A percentile compares a stretch with the other conserved stretches of the same genome.
These are phyloP conservation scores for Psophia crepitans DNA, from an alignment of 2,113 vertebrate genomes.

Conservation along the genomic window DNA sequence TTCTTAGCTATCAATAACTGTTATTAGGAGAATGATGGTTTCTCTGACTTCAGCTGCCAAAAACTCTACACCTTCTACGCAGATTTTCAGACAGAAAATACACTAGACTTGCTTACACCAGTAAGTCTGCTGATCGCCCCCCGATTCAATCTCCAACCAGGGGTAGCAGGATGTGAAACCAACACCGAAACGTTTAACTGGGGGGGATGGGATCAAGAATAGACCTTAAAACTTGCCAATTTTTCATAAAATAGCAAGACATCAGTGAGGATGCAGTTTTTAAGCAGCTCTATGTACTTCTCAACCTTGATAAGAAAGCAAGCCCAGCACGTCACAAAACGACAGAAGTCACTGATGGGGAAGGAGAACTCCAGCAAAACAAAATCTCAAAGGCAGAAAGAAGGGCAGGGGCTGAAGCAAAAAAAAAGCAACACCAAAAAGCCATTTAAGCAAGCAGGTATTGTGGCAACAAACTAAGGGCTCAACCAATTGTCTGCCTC, in stretches of 20 bases:
- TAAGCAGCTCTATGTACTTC: neutral
- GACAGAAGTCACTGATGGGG: neutral
- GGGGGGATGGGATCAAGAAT: neutral
- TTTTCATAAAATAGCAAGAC: neutral
- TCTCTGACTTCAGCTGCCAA: neutral
- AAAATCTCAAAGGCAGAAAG: neutral
- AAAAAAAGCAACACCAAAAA: too few relatives aligned
- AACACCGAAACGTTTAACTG: neutral
- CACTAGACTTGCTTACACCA: neutral
- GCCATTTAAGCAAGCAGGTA: neutral
- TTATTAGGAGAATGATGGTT: neutral
- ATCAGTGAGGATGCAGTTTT: neutral
- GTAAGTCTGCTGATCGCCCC: neutral
- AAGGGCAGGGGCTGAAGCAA: neutral
- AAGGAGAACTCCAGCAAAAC: neutral
- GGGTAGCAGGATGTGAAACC: neutral
- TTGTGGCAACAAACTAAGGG: neutral
- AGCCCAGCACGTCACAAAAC: neutral
- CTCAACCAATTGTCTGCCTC: neutral
- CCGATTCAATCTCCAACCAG: neutral
- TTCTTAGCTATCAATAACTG: neutral
- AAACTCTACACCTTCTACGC: neutral
- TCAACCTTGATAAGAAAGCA: neutral
- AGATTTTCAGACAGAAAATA: neutral
- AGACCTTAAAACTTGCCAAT: neutral